These are phyloP conservation scores for Polylopha cassiicola DNA, from an alignment of 2,888 invertebrate species.

Conservation along the genomic window DNA sequence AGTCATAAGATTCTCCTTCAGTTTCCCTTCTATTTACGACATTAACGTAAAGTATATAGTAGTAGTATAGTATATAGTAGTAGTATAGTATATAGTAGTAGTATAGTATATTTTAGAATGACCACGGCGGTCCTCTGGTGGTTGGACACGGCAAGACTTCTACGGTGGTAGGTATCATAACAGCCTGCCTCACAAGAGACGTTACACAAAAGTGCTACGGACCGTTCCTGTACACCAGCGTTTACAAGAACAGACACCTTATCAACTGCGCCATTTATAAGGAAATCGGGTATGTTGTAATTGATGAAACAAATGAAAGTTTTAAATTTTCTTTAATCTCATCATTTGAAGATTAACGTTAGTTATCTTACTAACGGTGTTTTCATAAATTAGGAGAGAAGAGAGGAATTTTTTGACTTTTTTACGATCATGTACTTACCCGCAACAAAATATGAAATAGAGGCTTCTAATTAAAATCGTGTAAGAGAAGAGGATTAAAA, in stretches of 20 bases:
- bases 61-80: too few species aligned
- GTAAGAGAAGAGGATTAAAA: too few species aligned
- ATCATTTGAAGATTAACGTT: too few species aligned
- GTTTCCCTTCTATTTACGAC: neutral
- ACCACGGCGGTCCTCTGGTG: constrained; percentile 64
- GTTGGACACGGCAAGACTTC: constrained; percentile 51
- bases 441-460: too few species aligned
- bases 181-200: constrained; percentile 50
- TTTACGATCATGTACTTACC: too few species aligned
- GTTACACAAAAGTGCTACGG: constrained; percentile 51
- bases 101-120: constrained; percentile 44
- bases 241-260: constrained; percentile 47
- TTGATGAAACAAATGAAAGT: too few species aligned
- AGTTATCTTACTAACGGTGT: too few species aligned
- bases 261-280: constrained; percentile 59
- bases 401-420: too few species aligned
- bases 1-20: neutral
- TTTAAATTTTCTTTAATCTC: too few species aligned
- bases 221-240: constrained; percentile 61
- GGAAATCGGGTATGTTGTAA: constrained; percentile 46
- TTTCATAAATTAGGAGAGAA: too few species aligned
- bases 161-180: constrained; percentile 53
- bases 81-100: too few species aligned
- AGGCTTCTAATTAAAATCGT: too few species aligned
- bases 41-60: neutral